These are phyloP conservation scores for Mohoua ochrocephala DNA, from an alignment of 2,113 vertebrate genomes.

Conservation along the genomic window DNA sequence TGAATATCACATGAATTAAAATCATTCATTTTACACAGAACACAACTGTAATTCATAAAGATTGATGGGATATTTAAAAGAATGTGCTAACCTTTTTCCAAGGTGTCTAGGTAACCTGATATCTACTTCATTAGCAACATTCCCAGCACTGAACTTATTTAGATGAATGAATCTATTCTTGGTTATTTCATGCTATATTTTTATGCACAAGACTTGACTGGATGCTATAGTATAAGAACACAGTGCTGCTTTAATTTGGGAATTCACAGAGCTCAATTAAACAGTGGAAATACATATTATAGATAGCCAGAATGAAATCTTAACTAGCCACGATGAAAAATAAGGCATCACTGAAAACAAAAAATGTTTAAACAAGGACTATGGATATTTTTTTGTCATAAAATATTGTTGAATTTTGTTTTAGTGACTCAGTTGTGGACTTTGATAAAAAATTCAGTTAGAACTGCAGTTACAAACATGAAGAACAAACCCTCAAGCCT, in stretches of 20 bases:
- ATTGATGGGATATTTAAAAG: constrained; percentile 51
- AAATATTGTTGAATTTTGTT: constrained; percentile 15
- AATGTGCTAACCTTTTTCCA: constrained; percentile 51
- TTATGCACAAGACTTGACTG: neutral
- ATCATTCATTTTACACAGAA: constrained; percentile 51
- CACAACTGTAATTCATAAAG: constrained; percentile 25
- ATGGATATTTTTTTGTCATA: neutral
- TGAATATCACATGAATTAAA: constrained; percentile 56
- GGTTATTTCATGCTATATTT: neutral
- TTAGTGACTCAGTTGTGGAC: neutral
- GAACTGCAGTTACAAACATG: neutral
- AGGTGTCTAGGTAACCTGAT: constrained; percentile 19
- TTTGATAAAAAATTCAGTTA: neutral
- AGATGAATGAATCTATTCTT: neutral
- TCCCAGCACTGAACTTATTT: constrained; percentile 9
- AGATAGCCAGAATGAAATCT: neutral
- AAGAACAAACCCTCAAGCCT: neutral
- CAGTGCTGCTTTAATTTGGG: neutral
- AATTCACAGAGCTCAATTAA: neutral
- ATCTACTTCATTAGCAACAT: constrained; percentile 43
- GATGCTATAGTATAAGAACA: neutral
- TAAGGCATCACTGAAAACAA: neutral
- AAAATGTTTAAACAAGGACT: neutral
- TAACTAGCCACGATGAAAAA: neutral
- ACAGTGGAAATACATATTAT: neutral